These are phyloP conservation scores for Apodemus sylvaticus DNA, from an alignment of 2,113 vertebrate species.

Conservation along the genomic window DNA sequence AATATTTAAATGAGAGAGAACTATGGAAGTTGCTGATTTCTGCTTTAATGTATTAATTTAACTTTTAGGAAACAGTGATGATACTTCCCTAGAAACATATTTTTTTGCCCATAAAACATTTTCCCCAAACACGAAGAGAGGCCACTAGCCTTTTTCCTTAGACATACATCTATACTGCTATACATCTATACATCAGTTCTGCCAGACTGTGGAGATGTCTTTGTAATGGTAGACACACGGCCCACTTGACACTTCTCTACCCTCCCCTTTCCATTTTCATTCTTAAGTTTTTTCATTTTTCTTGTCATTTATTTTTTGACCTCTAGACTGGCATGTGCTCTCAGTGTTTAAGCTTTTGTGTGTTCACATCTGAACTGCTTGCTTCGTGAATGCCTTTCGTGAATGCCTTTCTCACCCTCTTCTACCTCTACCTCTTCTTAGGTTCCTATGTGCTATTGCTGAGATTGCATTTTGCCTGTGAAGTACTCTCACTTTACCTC, in stretches of 20 bases:
- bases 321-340: not conserved
- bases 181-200: not conserved
- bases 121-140: not conserved
- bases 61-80: not conserved
- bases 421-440: not conserved
- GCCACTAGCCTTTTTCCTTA: not conserved
- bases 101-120: not conserved
- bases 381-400: too few species aligned
- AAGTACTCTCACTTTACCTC: not conserved
- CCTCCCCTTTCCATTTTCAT: not conserved
- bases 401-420: not conserved
- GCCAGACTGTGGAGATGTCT: not conserved
- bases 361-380: not conserved
- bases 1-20: not conserved
- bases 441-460: not conserved
- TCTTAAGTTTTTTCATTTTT: too few species aligned
- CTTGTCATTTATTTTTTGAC: not conserved
- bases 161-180: rapidly evolving
- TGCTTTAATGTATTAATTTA: not conserved
- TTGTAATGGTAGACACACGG: not conserved
- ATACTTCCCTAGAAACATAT: not conserved
- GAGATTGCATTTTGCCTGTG: not conserved
- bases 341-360: not conserved
- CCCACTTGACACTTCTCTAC: not conserved
- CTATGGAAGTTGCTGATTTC: not conserved